Evolutionary conservation across 2,113 vertebrate genomes (phyloP), one percentile per base, ranked within the genome.

Genomic region (Panthera uncia): DNA sequence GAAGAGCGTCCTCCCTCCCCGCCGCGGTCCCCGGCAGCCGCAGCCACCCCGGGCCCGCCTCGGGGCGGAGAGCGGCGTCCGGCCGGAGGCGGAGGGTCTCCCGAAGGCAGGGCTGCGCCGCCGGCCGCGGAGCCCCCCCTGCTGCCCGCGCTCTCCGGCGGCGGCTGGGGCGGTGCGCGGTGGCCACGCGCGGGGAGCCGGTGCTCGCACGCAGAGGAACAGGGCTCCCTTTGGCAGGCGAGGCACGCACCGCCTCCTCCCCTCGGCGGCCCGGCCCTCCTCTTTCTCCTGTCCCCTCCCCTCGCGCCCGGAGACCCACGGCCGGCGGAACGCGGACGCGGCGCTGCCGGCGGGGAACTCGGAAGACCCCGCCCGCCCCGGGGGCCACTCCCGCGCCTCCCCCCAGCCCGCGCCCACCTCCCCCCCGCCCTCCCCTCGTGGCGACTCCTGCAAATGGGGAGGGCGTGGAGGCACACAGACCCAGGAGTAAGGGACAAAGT

Each of bases 381-480:
- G 98, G 98, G 96, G 97, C 97, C 89, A 97, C 97, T 65, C 84
- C 98, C 98, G 97, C 5, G 96, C 98, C 98, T 98, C 85, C 61
- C 33, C 48, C 4, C 4, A 19, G 48, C 63, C 91, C 16, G 19
- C 27, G 2, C 57, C 78, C 79, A 45, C 19, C 19, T 1, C 74
- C 45, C 19, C 18, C 36, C 63, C 12, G 82, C 78, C 8, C 57
- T 15, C 38, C 9, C 15, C 45, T 6, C 31, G 0, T 0, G 5
- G 18, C 12, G 12, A 4, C 73, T 50, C 29, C 25, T 21, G 10
- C 65, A 0, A 2, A 27, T 27, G 73, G n/a, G 69, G 86, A 69
- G 98, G 93, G 98, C 38, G 98, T 98, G 98, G 98, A 98, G 98
- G 98, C 98, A 1, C n/a, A 8, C 78, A 1, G 52, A 93, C 94